Percentiles rank a stretch among this genome's conserved stretches.
Conservation (phyloP, 2,888 invertebrate genomes). For the Eudemis profundana region DNA sequence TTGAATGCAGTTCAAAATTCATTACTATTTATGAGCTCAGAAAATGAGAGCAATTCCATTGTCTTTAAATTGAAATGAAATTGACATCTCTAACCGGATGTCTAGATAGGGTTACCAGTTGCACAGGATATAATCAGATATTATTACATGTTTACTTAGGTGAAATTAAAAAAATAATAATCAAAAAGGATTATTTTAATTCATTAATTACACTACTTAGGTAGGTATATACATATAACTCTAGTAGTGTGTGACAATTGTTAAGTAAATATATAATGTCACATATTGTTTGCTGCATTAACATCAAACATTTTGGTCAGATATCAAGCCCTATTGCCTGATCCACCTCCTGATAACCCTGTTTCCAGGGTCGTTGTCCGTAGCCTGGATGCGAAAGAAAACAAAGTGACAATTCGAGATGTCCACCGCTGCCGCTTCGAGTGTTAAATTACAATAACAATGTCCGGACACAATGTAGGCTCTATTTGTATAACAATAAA, state of each 20-base stretch:
- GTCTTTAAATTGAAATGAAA: conserved; percentile 1
- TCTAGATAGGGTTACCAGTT: neutral
- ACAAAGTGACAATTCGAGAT: conserved; percentile 80
- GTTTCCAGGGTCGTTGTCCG: conserved; percentile 73
- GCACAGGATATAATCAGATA: neutral
- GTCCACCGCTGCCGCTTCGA: conserved; percentile 68
- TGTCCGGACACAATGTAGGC: conserved; percentile 50
- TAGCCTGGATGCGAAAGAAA: conserved; percentile 77
- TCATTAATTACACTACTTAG: no score
- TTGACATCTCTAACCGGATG: conserved; percentile 61
- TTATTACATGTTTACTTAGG: no score
- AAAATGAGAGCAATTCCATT: conserved; percentile 23
- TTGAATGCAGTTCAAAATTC: neutral
- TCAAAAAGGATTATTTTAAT: no score
- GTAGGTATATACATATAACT: no score
- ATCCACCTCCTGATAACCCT: conserved; percentile 64
- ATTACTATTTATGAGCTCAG: conserved; percentile 29
- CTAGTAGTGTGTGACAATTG: no score
- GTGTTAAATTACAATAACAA: conserved; percentile 81
- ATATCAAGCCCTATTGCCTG: no score
- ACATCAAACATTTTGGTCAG: no score
- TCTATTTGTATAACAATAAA: conserved; percentile 61
- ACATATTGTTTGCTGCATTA: neutral
- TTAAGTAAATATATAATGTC: no score
- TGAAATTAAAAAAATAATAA: no score